Conservation (phyloP, 2,888 invertebrate species). For the Nomada ruficornis region DNA sequence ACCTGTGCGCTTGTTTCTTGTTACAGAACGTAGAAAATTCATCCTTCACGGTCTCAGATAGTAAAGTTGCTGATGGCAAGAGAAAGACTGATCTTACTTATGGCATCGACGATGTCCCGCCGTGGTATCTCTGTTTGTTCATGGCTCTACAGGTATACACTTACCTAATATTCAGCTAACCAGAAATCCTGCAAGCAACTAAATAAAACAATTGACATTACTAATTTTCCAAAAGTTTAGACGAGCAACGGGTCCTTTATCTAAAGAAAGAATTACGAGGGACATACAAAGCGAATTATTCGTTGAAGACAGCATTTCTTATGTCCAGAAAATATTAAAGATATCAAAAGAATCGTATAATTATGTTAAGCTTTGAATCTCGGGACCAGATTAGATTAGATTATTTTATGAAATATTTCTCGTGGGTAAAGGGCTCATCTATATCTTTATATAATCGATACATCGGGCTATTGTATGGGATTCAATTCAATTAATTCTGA, state of each 20-base stretch:
- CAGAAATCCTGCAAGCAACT: background rate
- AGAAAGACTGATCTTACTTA: constrained; percentile 86
- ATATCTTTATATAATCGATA: background rate
- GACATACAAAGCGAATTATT: background rate
- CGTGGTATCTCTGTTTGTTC: constrained; percentile 93
- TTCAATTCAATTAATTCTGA: no score
- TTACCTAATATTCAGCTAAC: background rate
- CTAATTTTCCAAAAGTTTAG: background rate
- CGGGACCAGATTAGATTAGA: constrained; percentile 8
- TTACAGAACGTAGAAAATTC: constrained; percentile 58
- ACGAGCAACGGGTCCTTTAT: background rate
- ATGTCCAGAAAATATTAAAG: background rate
- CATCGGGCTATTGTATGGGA: background rate
- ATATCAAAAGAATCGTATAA: background rate
- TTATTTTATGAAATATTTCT: background rate
- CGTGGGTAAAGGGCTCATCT: background rate
- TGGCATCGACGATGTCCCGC: constrained; percentile 92
- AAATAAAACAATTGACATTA: background rate
- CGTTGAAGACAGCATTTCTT: background rate
- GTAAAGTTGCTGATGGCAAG: constrained; percentile 77
- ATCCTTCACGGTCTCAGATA: constrained; percentile 85
- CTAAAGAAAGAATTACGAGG: background rate
- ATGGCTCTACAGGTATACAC: constrained; percentile 90
- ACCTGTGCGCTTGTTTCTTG: background rate
- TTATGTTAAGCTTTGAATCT: background rate